Base-by-base conservation (phyloP, 2,113 vertebrate species). In the Canis aureus region DNA sequence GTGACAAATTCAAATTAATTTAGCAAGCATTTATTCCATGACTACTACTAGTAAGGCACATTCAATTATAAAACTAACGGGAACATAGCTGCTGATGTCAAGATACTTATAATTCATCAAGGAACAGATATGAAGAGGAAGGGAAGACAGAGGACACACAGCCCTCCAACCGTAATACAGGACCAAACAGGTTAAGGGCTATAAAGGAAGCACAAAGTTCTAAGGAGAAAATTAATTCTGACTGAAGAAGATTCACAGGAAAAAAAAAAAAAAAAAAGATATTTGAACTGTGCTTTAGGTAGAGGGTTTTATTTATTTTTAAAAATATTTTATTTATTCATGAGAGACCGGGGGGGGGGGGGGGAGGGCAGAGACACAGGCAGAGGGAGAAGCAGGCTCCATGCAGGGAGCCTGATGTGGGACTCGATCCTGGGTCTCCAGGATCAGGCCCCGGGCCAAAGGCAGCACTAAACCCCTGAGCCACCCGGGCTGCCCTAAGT, bases 191-290 rank as follows among this genome's bases (percentile, higher is more conserved):
- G 11, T 43, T 89, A 74, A 81, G 32, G 13, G 15, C 57, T 94
- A 78, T n/a, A 60, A 78, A 0, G 7, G 17, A 76, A 19, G 10
- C 9, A 83, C 62, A 51, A 67, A 55, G 25, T 66, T 96, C 78
- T 90, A 94, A 86, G 35, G 27, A 27, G 27, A 95, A 94, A 67
- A 86, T 27, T 35, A 79, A 91, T 84, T 88, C 53, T 79, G 78
- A 67, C 0, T 87, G 27, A 91, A 81, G 59, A 55, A 62, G 43
- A 55, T 32, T 83, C 73, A 90, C 27, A 76, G 29, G 1, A n/a
- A 27, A 81, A 88, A 35, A 38, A 59, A 27, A 35, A 35, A 62
- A 38, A 83, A 49, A 20, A 55, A 29, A 43, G 32, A 51, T 27
- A 94, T 23, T 0, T 74, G 35, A 91, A 57, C 27, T 87, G 76